Base-by-base conservation (phyloP, 2,888 invertebrate species). In the Drosophila yooni region DNA sequence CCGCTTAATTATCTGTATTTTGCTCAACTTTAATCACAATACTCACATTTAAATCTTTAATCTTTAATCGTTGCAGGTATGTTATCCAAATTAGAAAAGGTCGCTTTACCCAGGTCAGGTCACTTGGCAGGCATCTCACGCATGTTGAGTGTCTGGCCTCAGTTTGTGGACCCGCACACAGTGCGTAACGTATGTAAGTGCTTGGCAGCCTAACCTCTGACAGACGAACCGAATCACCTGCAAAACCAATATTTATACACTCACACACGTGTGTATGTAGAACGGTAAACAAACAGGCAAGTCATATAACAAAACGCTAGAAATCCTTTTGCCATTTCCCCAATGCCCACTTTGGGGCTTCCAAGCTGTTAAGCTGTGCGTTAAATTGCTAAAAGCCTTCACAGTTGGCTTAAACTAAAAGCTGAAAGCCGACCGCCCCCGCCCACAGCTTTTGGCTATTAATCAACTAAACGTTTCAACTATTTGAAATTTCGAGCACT, bases 401-500 rank as follows among this genome's bases (percentile, higher is more conserved):
- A 57, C 74, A 61, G 89, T 76, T 79, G 78, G 87, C 87, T 88
- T 86, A 76, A 89, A 84, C 82, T 75, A 76, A 84, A 81, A 82
- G 88, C 88, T 62, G 64, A 29, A 46, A 46, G 8, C 46, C 25
- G 25, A 15, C 25, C 43, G 36, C 7, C 38, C 60, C 43, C 59
- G 33, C 21, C 31, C 34, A 36, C 61, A 50, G 52, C 72, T 73
- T 70, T 75, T 72, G 83, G 88, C 89, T 88, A 87, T 87, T 87
- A 87, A 88, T 87, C 87, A 87, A 87, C 87, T 88, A 87, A 87
- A 87, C 85, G 87, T 74, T 85, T 88, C 81, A 87, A 87, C 87
- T 87, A 87, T 87, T 87, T 88, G 77, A 71, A 89, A 87, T 74
- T 66, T 67, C 69, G 70, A 72, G 25, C 46, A 4, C 46, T 2